Conservation (phyloP, 2,888 invertebrate genomes). For the Cheilosia variabilis region DNA sequence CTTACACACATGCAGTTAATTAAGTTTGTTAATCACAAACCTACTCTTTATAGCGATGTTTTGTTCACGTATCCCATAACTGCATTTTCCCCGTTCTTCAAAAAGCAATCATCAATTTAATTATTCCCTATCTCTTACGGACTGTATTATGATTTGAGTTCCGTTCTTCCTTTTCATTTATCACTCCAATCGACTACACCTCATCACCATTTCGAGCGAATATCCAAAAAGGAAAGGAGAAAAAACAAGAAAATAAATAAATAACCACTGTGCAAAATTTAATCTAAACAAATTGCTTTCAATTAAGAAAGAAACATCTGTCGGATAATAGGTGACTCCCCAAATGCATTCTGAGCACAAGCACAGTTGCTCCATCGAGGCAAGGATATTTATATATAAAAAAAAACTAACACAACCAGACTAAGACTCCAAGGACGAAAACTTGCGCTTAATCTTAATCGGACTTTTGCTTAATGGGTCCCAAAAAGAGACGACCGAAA, state of each 20-base stretch:
- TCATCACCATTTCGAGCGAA: not conserved
- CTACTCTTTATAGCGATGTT: too few relatives aligned
- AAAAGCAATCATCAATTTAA: too few relatives aligned
- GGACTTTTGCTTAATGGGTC: conserved; percentile 49
- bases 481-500: conserved; percentile 28
- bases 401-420: conserved; percentile 16
- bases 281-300: conserved; percentile 66
- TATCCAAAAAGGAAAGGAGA: not conserved
- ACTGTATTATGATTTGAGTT: not conserved
- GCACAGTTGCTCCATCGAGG: conserved; percentile 15
- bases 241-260: conserved; percentile 41
- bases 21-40: too few relatives aligned
- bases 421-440: conserved; percentile 34
- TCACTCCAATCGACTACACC: not conserved
- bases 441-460: conserved; percentile 51
- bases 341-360: conserved; percentile 30
- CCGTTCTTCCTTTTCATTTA: not conserved
- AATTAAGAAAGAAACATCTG: conserved; percentile 63
- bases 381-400: conserved; percentile 15
- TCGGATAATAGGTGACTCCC: conserved; percentile 48
- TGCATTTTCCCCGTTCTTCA: too few relatives aligned
- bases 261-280: conserved; percentile 44
- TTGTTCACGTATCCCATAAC: too few relatives aligned
- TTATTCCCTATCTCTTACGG: not conserved
- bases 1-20: too few relatives aligned